Base-by-base conservation (phyloP, 1,140 invertebrate genomes). In the Bombus confusus region DNA sequence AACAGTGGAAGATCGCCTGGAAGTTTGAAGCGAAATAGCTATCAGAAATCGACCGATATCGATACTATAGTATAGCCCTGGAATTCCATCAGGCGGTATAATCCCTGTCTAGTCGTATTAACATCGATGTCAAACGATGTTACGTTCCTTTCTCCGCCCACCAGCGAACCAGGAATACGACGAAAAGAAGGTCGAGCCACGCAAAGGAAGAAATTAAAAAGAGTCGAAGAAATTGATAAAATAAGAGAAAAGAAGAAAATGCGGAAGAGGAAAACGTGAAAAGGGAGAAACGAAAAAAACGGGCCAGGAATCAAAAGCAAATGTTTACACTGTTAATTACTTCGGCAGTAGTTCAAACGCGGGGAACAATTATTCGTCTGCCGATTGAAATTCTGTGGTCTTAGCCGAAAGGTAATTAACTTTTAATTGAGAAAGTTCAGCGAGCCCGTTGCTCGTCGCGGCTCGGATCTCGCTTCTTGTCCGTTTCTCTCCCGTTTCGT, bases 401-500 rank as follows among this genome's bases (percentile, higher is more conserved):
- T 91, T 91, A 93, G 89, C 91, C 91, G 87, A 92, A 90, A 93
- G 93, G 93, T 92, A 94, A 93, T 93, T 94, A 94, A 94, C 93
- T 94, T 94, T 92, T 93, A 94, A 93, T 94, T 92, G 91, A 92
- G 88, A 93, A 94, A 94, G 93, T 94, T 94, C 88, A 85, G 86
- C 62, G 57, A 64, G 84, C 47, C 34, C 37, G n/a, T 39, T 15
- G 12, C 68, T 75, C 62, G n/a, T 83, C 83, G 71, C 76, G 57
- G 57, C 87, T 31, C 75, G 76, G 88, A 88, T 89, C 90, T 66
- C 31, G 64, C 87, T 91, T 87, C 88, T 87, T 85, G 64, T 87
- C 86, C 88, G 71, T 91, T 77, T 87, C 82, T 74, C 73, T 86
- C 88, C 72, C 82, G 62, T 85, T 81, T 43, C 87, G 78, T 79